These are phyloP conservation scores for Ammodytes dubius DNA, from an alignment of 2,113 vertebrate genomes.

Conservation along the genomic window DNA sequence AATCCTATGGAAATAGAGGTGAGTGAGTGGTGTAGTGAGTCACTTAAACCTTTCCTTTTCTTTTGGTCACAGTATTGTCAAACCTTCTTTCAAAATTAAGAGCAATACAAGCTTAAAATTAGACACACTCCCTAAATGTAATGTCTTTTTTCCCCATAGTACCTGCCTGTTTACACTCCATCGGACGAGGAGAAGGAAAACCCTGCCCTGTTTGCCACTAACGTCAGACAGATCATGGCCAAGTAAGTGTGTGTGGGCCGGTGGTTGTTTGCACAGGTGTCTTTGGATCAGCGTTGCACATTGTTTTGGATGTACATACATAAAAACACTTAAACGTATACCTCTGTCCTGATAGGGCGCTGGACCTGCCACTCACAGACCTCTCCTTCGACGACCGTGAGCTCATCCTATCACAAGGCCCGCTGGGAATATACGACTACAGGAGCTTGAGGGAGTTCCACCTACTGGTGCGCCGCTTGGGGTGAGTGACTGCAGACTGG, in stretches of 20 bases:
- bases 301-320: background rate
- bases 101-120: background rate
- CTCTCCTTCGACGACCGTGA: constrained; percentile 95
- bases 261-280: background rate
- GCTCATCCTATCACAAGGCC: constrained; percentile 90
- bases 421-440: constrained; percentile 86
- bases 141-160: constrained; percentile 78
- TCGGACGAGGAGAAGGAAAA: constrained; percentile 91
- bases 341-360: constrained; percentile 82
- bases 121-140: background rate
- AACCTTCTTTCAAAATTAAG: background rate
- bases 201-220: constrained; percentile 91
- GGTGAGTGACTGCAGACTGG: constrained; percentile 84
- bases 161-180: constrained; percentile 92
- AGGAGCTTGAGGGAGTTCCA: constrained; percentile 92
- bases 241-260: constrained; percentile 81
- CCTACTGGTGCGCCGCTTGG: constrained; percentile 88
- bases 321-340: background rate
- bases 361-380: constrained; percentile 91
- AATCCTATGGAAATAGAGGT: constrained; percentile 96
- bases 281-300: background rate
- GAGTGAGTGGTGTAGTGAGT: constrained; percentile 78
- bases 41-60: background rate
- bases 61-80: background rate
- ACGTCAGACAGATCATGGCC: constrained; percentile 94